Conservation (phyloP, 2,113 vertebrate genomes). For the Calypte anna region DNA sequence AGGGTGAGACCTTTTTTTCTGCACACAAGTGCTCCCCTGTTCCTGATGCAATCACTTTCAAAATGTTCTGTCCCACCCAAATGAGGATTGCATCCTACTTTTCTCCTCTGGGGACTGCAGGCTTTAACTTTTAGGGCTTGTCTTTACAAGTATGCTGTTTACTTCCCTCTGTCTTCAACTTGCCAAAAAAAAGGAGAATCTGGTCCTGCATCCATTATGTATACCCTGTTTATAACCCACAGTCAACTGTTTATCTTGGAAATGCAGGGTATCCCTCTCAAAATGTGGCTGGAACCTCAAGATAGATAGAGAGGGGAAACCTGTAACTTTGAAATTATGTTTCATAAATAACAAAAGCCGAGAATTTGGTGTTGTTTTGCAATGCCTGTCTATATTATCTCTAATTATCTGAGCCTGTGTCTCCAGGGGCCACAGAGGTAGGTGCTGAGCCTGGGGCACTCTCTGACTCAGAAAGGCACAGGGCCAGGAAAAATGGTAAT, state of each 20-base stretch:
- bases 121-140: background rate
- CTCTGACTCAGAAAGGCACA: constrained; percentile 33
- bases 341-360: background rate
- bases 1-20: constrained; percentile 6
- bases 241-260: background rate
- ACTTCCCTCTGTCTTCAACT: background rate
- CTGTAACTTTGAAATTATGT: background rate
- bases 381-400: background rate
- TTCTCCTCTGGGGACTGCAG: background rate
- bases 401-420: background rate
- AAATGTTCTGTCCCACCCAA: constrained; percentile 34
- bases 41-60: constrained; percentile 32
- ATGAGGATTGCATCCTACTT: constrained; percentile 21
- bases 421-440: background rate
- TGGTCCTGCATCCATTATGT: background rate
- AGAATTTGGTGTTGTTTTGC: background rate
- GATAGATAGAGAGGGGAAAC: no score
- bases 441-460: background rate
- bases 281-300: background rate
- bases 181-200: background rate
- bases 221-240: background rate
- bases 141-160: background rate
- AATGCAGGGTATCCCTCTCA: background rate
- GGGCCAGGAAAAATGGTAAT: constrained; percentile 33
- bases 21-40: background rate